Base-by-base conservation (phyloP, 1,140 invertebrate genomes). In the Dendroctonus valens region DNA sequence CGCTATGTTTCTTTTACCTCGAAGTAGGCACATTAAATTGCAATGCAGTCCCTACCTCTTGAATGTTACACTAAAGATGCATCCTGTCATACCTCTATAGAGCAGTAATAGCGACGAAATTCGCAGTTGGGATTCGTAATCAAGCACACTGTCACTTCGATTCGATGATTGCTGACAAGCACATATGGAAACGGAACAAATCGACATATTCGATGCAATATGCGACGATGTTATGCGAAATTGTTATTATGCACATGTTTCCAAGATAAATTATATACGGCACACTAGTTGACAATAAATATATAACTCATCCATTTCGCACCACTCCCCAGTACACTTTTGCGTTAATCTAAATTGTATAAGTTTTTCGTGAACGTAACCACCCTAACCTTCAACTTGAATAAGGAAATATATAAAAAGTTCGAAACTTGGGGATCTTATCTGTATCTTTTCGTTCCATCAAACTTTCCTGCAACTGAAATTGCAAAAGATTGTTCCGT, bases 401-500 rank as follows among this genome's bases (percentile, higher is more conserved):
- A 11, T 11, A 39, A 7, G 40, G 37, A 54, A 37, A 54, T 37
- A 54, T 11, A 37, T 44, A 44, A 46, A 58, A 58, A 58, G 46
- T 44, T 44, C 9, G 41, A 58, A 58, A 58, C 55, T 42, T 14
- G 55, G 55, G 55, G 41, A 44, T 14, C 41, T 14, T 14, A 11
- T 38, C 41, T 37, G 55, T 58, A 58, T 58, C 55, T 58, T 50
- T 54, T 39, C 52, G 38, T 39, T 40, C 52, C 9, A 49, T 55
- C 60, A 68, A 68, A 68, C 53, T 61, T 68, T 64, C 54, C 61
- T 51, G 53, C 54, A 68, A 42, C 40, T 53, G 44, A 53, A 61
- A 68, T 64, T 62, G 60, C 40, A 40, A 68, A 64, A 68, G 67
- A 68, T 68, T 68, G 67, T 68, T 68, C 67, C n/a, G 9, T 15